These are phyloP conservation scores for Alosa sapidissima DNA, from an alignment of 2,797 vertebrate genomes.

Conservation along the genomic window DNA sequence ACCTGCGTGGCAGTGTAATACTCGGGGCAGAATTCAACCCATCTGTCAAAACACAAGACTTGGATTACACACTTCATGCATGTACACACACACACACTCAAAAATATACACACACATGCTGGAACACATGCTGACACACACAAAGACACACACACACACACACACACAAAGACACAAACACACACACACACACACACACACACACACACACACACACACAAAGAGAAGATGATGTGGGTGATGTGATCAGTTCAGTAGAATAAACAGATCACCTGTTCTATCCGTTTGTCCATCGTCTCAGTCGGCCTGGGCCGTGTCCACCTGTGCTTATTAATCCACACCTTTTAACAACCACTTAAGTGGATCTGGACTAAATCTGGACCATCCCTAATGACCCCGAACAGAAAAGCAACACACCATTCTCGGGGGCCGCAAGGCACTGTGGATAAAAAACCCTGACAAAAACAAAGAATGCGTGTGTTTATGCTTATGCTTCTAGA, in stretches of 20 bases:
- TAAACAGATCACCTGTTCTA: too few relatives aligned
- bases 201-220: neutral
- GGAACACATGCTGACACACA: neutral
- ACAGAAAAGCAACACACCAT: neutral
- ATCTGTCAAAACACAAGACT: slow-evolving; percentile 11
- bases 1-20: neutral
- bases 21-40: neutral
- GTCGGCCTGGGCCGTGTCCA: too few relatives aligned
- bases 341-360: neutral
- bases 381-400: neutral
- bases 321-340: neutral
- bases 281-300: too few relatives aligned
- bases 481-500: too few relatives aligned
- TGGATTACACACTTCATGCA: neutral
- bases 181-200: too few relatives aligned
- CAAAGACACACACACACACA: neutral
- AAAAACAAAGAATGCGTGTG: too few relatives aligned
- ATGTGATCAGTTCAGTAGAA: too few relatives aligned
- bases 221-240: too few relatives aligned
- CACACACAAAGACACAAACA: too few relatives aligned
- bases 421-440: neutral
- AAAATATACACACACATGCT: neutral
- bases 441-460: too few relatives aligned
- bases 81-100: neutral
- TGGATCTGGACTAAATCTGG: neutral